phyloP scores from a whole-genome alignment of 1,140 invertebrate genomes.

The Ectropis grisescens region DNA sequence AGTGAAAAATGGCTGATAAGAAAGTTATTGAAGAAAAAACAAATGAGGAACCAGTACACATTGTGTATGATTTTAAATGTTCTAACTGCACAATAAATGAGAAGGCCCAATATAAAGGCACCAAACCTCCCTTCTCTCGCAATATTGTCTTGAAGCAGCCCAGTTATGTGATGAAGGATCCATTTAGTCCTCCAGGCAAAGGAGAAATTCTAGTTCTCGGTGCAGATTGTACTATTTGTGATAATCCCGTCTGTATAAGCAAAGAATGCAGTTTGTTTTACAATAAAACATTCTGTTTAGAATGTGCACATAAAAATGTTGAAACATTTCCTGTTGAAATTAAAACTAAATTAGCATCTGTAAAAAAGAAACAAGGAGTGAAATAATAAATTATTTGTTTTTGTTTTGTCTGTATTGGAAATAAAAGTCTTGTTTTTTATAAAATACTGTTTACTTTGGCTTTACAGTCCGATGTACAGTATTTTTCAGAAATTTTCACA shows the following conservation, averaged over 20 bases:
- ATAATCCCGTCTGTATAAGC: slow-evolving; percentile 78
- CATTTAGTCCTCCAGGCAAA: slow-evolving; percentile 77
- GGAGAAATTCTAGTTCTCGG: slow-evolving; percentile 80
- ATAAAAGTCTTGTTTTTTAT: slow-evolving; percentile 35
- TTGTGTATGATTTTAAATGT: slow-evolving; percentile 74
- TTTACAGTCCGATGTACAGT: slow-evolving; percentile 65
- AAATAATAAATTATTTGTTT: slow-evolving; percentile 1
- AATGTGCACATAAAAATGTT: slow-evolving; percentile 74
- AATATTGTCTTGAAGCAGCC: slow-evolving; percentile 76
- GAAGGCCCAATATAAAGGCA: slow-evolving; percentile 80
- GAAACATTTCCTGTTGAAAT: slow-evolving; percentile 75
- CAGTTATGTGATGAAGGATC: slow-evolving; percentile 86
- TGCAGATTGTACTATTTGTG: slow-evolving; percentile 79
- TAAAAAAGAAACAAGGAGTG: slow-evolving; percentile 15
- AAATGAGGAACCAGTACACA: slow-evolving; percentile 26
- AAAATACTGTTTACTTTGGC: slow-evolving; percentile 70
- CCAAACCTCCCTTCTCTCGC: slow-evolving; percentile 77
- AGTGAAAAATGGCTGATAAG: slow-evolving; percentile 28
- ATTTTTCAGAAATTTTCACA: slow-evolving; percentile 56
- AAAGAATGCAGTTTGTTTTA: slow-evolving; percentile 86
- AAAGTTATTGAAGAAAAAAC: slow-evolving; percentile 5
- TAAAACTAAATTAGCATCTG: slow-evolving; percentile 30
- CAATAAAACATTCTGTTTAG: slow-evolving; percentile 77
- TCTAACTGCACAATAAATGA: slow-evolving; percentile 75
- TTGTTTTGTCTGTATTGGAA: slow-evolving; percentile 3